A percentile compares a stretch with the other conserved stretches of the same genome.
These are phyloP conservation scores for Yponomeuta plumbellus DNA, from an alignment of 2,888 invertebrate genomes.

Conservation along the genomic window DNA sequence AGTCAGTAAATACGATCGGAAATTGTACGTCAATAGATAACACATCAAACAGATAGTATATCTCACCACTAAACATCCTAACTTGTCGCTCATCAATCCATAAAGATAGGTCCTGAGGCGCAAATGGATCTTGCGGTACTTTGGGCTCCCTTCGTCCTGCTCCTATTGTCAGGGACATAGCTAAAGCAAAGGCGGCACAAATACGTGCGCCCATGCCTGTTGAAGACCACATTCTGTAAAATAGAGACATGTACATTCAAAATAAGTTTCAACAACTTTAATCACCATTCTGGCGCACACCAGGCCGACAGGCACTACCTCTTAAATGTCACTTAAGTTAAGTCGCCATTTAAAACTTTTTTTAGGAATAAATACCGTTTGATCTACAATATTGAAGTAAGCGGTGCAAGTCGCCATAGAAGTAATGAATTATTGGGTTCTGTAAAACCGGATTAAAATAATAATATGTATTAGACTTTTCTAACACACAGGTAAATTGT, in stretches of 20 bases:
- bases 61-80: constrained; percentile 91
- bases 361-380: no score
- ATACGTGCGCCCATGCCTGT: constrained; percentile 10
- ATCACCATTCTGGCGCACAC: not conserved
- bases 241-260: not conserved
- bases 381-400: no score
- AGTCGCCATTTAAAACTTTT: no score
- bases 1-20: constrained; percentile 12
- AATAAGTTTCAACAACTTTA: not conserved
- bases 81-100: constrained; percentile 96
- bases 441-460: not conserved
- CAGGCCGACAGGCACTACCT: no score
- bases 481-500: constrained; percentile 1
- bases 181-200: constrained; percentile 16
- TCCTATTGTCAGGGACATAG: constrained; percentile 55
- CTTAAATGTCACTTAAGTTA: no score
- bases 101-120: constrained; percentile 80
- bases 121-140: constrained; percentile 39
- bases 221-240: constrained; percentile 52
- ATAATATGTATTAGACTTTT: not conserved
- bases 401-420: no score
- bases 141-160: constrained; percentile 60
- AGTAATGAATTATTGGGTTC: not conserved
- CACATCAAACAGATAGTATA: constrained; percentile 2
- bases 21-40: not conserved